Percentiles rank a stretch among this genome's conserved stretches.
These are phyloP conservation scores for Temnothorax nylanderi DNA, from an alignment of 1,140 invertebrate genomes.

Conservation along the genomic window DNA sequence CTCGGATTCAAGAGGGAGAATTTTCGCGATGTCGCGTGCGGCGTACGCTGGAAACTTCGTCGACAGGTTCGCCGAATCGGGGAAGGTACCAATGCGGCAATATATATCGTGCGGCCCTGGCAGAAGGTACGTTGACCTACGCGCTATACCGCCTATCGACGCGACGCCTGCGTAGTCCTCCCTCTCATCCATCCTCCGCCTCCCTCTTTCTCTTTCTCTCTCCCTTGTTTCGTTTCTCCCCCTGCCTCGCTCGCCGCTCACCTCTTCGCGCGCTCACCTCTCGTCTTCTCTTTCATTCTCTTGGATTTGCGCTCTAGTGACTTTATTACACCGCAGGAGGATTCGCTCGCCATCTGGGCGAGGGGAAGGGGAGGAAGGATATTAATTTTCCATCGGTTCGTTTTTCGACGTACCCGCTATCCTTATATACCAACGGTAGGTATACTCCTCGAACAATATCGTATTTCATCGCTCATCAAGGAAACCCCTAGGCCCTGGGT, in stretches of 20 bases:
- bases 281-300: slow-evolving; percentile 60
- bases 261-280: slow-evolving; percentile 16
- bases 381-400: slow-evolving; percentile 59
- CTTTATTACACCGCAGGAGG: slow-evolving; percentile 65
- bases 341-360: slow-evolving; percentile 21
- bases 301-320: slow-evolving; percentile 64
- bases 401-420: slow-evolving; percentile 22
- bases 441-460: not conserved
- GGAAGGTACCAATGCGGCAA: slow-evolving; percentile 19
- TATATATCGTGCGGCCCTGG: slow-evolving; percentile 56
- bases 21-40: not conserved
- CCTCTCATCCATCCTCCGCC: slow-evolving; percentile 53
- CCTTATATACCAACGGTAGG: not conserved
- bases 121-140: slow-evolving; percentile 73
- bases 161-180: slow-evolving; percentile 68
- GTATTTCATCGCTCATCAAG: not conserved
- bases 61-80: slow-evolving; percentile 1
- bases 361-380: not conserved
- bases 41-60: not conserved
- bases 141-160: slow-evolving; percentile 61
- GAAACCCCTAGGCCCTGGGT: not conserved
- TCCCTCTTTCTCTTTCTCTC: not conserved
- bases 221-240: not conserved
- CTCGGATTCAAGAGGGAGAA: not conserved
- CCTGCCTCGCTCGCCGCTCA: not conserved